These are phyloP conservation scores for Ciconia nigra DNA, from an alignment of 2,797 vertebrate genomes.

Conservation along the genomic window DNA sequence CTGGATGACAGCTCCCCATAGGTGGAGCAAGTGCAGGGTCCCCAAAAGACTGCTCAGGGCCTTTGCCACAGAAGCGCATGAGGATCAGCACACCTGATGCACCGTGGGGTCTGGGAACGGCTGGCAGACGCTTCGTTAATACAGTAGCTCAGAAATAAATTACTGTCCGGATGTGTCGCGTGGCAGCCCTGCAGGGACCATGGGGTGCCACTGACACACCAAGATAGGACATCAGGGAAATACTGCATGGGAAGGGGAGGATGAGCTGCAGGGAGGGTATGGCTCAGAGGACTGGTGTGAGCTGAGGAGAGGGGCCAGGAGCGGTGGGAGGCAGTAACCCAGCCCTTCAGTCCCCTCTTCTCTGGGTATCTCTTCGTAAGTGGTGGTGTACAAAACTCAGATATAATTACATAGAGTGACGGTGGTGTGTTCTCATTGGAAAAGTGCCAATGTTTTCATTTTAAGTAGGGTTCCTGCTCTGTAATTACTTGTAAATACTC, in stretches of 20 bases:
- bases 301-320: not conserved
- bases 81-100: not conserved
- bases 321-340: not conserved
- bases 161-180: fast-evolving
- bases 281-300: not conserved
- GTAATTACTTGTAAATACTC: not conserved
- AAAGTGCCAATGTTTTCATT: not conserved
- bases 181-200: not conserved
- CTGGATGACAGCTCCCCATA: not conserved
- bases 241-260: fast-evolving
- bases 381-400: not conserved
- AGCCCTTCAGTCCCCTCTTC: not conserved
- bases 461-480: not conserved
- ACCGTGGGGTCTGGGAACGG: fast-evolving
- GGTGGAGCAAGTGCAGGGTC: not conserved
- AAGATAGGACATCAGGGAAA: not conserved
- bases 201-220: fast-evolving
- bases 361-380: fast-evolving
- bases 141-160: not conserved
- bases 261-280: fast-evolving
- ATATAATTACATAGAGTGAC: not conserved
- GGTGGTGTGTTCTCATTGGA: not conserved
- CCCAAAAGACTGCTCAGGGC: not conserved
- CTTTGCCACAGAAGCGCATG: not conserved
- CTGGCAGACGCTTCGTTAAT: fast-evolving